Evolutionary conservation across 2,113 vertebrate species (phyloP).

Genomic region (Bos taurus): DNA sequence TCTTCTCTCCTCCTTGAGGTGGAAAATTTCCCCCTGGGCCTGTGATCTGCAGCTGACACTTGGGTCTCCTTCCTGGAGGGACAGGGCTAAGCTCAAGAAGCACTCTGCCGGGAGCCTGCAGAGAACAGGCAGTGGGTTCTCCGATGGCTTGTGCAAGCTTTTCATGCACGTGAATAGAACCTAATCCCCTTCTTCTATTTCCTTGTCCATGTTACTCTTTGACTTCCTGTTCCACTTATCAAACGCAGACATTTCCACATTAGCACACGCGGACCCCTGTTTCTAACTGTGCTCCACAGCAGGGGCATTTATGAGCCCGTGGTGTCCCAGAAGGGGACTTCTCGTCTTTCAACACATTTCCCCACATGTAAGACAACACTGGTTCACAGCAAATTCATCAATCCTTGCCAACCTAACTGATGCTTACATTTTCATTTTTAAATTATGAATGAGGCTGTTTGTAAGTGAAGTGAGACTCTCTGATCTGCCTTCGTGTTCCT

Average conservation of each 20-base stretch:
- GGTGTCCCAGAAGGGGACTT: not conserved
- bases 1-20: not conserved
- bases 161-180: accelerated
- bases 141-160: not conserved
- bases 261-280: no score
- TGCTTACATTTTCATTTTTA: not conserved
- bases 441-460: not conserved
- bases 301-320: not conserved
- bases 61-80: not conserved
- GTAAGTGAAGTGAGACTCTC: not conserved
- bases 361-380: no score
- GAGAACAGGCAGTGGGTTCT: no score
- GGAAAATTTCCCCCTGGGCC: not conserved
- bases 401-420: not conserved
- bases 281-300: not conserved
- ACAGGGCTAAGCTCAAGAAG: not conserved
- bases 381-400: not conserved
- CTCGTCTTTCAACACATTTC: no score
- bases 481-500: not conserved
- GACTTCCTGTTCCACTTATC: not conserved
- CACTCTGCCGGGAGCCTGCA: not conserved
- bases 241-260: not conserved
- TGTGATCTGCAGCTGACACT: not conserved
- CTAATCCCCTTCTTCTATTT: not conserved
- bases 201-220: not conserved